Evolutionary conservation across 2,888 invertebrate species (phyloP).

Genomic region (Dione juno): DNA sequence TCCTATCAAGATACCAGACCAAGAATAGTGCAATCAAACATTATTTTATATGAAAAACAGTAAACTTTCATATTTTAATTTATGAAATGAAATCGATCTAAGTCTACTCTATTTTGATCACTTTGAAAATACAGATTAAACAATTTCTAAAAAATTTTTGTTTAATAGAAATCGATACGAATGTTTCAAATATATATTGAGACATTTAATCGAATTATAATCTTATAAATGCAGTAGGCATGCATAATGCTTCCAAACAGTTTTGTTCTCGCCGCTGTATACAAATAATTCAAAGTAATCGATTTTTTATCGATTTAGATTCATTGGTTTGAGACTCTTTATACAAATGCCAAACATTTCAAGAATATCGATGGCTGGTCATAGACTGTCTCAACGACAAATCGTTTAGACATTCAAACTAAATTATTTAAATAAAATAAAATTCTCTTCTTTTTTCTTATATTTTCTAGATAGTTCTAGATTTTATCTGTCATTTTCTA

Average conservation of each 20-base stretch:
- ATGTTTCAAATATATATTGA: conserved; percentile 14
- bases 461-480: no score
- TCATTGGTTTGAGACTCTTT: conserved; percentile 25
- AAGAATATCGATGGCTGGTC: not conserved
- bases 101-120: no score
- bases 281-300: conserved; percentile 65
- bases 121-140: not conserved
- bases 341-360: conserved; percentile 5
- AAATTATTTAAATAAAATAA: no score
- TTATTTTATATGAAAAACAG: no score
- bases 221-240: conserved; percentile 57
- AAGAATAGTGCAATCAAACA: no score
- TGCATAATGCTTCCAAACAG: conserved; percentile 55
- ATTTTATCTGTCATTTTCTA: no score
- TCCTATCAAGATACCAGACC: no score
- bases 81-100: no score
- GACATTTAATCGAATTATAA: conserved; percentile 31
- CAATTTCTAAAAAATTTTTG: not conserved
- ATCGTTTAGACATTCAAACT: not conserved
- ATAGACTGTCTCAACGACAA: not conserved
- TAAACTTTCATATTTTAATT: no score
- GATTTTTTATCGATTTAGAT: conserved; percentile 62
- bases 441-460: no score
- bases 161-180: not conserved
- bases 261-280: conserved; percentile 53